Conservation (phyloP, 2,113 vertebrate species). For the Neoarius graeffei region DNA sequence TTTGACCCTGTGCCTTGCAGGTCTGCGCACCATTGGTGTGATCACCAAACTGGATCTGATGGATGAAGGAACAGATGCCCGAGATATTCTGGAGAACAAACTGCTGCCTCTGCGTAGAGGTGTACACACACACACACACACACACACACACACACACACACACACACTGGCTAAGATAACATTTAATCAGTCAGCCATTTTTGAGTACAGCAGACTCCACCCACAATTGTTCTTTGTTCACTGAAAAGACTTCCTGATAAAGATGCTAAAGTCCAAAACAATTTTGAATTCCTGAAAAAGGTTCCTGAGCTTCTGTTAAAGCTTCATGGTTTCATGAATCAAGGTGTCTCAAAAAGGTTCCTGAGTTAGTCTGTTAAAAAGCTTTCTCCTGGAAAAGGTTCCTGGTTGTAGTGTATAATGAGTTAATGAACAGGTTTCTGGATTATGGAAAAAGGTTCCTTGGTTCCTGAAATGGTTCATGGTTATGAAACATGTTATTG, state of each 20-base stretch:
- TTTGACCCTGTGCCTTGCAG: constrained; percentile 64
- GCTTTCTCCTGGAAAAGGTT: not conserved
- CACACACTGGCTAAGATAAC: not conserved
- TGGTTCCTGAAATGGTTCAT: not conserved
- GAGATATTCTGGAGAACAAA: constrained; percentile 94
- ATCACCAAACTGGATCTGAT: constrained; percentile 97
- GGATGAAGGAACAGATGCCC: constrained; percentile 93
- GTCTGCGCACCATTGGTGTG: constrained; percentile 90
- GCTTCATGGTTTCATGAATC: not conserved
- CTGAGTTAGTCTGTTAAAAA: not conserved
- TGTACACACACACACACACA: constrained; percentile 51
- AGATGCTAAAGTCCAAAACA: not conserved
- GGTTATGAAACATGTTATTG: too few relatives aligned
- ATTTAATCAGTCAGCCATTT: not conserved
- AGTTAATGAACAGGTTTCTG: not conserved
- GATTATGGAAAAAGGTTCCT: not conserved
- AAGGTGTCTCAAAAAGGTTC: not conserved
- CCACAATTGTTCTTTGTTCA: not conserved
- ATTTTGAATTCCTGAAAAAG: not conserved
- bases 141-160: constrained; percentile 11
- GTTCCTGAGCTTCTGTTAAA: not conserved
- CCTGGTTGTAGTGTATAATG: not conserved
- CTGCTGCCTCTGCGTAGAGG: constrained; percentile 89
- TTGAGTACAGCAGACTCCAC: not conserved
- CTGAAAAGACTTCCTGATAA: not conserved